Percentiles rank a stretch among this genome's conserved stretches.
phyloP scores from a whole-genome alignment of 53 echinoderm and acorn worm genomes.

The Paracentrotus lividus region DNA sequence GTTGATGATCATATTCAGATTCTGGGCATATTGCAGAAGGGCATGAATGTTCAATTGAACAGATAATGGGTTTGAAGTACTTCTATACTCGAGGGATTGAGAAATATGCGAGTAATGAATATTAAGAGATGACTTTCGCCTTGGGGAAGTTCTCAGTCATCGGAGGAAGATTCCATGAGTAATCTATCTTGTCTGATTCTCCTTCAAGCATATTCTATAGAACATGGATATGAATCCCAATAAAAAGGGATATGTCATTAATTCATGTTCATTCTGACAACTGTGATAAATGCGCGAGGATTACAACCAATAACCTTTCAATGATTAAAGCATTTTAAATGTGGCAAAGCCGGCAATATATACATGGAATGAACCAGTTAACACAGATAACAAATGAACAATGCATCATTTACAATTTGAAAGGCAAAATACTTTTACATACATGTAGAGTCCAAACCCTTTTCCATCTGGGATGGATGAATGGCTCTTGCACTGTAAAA shows the following conservation, averaged over 20 bases:
- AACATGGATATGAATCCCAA: not conserved
- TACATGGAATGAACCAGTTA: not conserved
- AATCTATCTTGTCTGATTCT: conserved; percentile 3
- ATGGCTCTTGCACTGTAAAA: too few relatives aligned
- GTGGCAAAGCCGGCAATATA: too few relatives aligned
- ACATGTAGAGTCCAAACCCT: too few relatives aligned
- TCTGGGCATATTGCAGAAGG: not conserved
- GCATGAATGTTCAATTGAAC: conserved; percentile 16
- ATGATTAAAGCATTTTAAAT: not conserved
- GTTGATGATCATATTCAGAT: not conserved
- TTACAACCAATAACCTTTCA: not conserved
- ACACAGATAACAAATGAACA: not conserved
- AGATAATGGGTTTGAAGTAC: conserved; percentile 47
- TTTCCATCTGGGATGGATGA: too few relatives aligned
- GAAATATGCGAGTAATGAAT: not conserved
- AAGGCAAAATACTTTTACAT: too few relatives aligned
- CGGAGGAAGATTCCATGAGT: not conserved
- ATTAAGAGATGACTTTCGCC: conserved; percentile 5
- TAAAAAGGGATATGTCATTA: not conserved
- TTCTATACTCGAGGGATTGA: not conserved
- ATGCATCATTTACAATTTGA: not conserved
- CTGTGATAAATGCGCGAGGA: not conserved
- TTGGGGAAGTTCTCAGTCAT: not conserved
- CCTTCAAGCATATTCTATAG: not conserved
- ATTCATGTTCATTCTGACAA: not conserved